Evolutionary conservation across 1,140 invertebrate species (phyloP), one percentile per base, ranked within the genome.

Genomic region (Drosophila miranda): DNA sequence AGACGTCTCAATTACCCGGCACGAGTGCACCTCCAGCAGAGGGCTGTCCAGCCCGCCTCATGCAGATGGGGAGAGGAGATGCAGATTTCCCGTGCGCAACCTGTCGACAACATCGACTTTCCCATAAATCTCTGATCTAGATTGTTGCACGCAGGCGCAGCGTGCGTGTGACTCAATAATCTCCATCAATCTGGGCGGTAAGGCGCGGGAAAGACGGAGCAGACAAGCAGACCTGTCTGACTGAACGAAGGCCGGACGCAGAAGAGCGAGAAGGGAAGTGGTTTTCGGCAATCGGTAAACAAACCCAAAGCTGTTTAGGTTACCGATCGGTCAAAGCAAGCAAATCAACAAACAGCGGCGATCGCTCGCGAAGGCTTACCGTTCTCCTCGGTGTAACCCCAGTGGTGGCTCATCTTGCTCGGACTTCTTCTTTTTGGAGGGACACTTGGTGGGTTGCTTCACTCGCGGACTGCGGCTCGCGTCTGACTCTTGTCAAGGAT

Each of bases 361-460:
- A n/a, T 38, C 51, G 23, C 52, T 57, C 42, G 13, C 6, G 28
- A 23, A 14, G 19, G 46, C 89, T 87, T 89, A 90, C 89, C 89
- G 49, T 90, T 90, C 63, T 90, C 82, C 64, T 80, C 75, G 59
- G 89, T 90, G 56, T 90, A 90, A 60, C 89, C 89, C 89, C 89
- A 90, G 73, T 88, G 84, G 44, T 90, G 75, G 81, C 88, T 90
- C 89, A 90, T 90, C 45, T 84, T 89, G 11, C 6, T 44, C 44
- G 52, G 49, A 59, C 59, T 52, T 34, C 63, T 9, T 41, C 5
- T 56, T 19, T 56, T 53, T 50, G 41, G 23, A n/a, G 11, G 26
- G 54, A 71, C 48, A 45, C 58, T 45, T 51, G 66, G 23, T 43
- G 46, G 44, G 64, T 57, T 80, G 51, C 75, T 78, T 51, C 64